Percentiles rank a stretch among this genome's conserved stretches.
These are phyloP conservation scores for Oreochromis mossambicus DNA, from an alignment of 2,797 vertebrate genomes.

Conservation along the genomic window DNA sequence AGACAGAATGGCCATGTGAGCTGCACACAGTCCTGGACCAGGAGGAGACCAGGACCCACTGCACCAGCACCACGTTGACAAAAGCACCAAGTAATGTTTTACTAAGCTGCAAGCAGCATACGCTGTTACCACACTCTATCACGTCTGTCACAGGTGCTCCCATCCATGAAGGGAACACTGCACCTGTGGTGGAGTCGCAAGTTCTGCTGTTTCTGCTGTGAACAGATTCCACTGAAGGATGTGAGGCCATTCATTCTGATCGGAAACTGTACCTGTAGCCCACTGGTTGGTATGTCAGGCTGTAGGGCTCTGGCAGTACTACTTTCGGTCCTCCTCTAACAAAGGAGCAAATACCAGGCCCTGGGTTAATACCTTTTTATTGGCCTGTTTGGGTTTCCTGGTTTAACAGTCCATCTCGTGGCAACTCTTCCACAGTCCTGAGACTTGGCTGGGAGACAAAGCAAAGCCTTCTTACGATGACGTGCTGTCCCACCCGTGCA, in stretches of 20 bases:
- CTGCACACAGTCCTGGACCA: not conserved
- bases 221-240: not conserved
- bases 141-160: not conserved
- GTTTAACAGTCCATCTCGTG: not conserved
- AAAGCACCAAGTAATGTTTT: accelerated
- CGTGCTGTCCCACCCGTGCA: accelerated
- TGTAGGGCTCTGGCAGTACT: accelerated
- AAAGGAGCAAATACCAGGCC: not conserved
- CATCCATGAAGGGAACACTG: not conserved
- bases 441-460: not conserved
- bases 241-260: not conserved
- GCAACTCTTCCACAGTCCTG: accelerated
- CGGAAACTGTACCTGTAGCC: not conserved
- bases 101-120: not conserved
- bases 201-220: not conserved
- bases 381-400: not conserved
- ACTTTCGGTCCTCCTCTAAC: not conserved
- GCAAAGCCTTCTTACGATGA: accelerated
- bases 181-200: not conserved
- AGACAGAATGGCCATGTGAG: not conserved
- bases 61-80: not conserved
- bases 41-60: not conserved
- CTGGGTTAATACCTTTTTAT: not conserved
- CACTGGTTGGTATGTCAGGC: not conserved
- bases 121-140: not conserved